A percentile compares a stretch with the other conserved stretches of the same genome.
phyloP scores from a whole-genome alignment of 1,140 invertebrate genomes.

The Ostrea denselamellosa region DNA sequence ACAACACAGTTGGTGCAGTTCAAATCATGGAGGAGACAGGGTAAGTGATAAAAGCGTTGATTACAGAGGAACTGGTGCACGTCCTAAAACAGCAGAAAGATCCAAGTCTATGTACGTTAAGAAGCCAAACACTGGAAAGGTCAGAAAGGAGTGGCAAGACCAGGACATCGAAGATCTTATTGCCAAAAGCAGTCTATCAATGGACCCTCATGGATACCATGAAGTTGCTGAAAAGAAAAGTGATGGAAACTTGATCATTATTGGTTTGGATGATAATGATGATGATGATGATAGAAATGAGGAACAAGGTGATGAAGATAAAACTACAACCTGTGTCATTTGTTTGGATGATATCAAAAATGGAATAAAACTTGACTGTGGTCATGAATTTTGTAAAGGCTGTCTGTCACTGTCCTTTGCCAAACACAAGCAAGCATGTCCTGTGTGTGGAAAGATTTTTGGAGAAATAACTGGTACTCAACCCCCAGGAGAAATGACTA shows the following conservation, averaged over 20 bases:
- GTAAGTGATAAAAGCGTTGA: not conserved
- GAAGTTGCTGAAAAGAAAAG: not conserved
- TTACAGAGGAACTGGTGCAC: not conserved
- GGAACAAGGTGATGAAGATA: not conserved
- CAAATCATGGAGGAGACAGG: not conserved
- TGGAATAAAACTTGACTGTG: not conserved
- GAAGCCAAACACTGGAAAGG: not conserved
- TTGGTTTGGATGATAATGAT: not conserved
- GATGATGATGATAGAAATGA: conserved; percentile 4
- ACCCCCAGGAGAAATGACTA: not conserved
- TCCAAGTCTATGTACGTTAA: not conserved
- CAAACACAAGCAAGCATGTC: too few relatives aligned
- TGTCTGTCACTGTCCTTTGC: conserved; percentile 46
- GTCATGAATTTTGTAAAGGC: conserved; percentile 43
- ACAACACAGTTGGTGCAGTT: not conserved
- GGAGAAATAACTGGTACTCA: conserved; percentile 35
- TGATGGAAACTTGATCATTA: not conserved
- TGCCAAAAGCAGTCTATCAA: not conserved
- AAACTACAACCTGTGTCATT: too few relatives aligned
- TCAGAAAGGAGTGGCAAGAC: not conserved
- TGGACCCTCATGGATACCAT: not conserved
- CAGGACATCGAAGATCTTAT: not conserved
- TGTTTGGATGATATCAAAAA: too few relatives aligned
- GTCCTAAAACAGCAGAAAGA: not conserved
- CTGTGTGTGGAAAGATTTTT: too few relatives aligned